Evolutionary conservation across 2,797 vertebrate species (phyloP).

Genomic region (Octomys mimax): DNA sequence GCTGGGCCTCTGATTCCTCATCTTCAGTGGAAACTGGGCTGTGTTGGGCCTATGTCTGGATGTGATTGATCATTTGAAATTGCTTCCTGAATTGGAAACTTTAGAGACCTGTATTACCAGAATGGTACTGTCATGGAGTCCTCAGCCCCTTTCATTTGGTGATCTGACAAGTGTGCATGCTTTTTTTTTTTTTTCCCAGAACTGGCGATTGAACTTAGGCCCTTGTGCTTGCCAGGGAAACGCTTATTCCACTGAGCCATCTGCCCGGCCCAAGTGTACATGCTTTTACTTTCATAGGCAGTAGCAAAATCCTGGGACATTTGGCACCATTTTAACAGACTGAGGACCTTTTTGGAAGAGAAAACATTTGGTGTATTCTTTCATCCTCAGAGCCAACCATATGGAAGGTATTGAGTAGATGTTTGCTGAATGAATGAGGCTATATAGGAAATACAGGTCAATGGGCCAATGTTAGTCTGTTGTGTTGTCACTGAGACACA

Average conservation of each 20-base stretch:
- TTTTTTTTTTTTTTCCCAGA: background rate
- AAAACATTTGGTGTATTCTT: background rate
- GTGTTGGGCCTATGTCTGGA: background rate
- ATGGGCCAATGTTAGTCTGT: background rate
- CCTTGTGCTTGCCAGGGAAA: too few species aligned
- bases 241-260: too few species aligned
- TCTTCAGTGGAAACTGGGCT: background rate
- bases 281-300: background rate
- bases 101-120: background rate
- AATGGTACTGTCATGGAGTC: background rate
- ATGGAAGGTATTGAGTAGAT: background rate
- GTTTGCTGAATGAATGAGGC: background rate
- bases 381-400: background rate
- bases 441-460: background rate
- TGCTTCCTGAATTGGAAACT: background rate
- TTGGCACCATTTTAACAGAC: background rate
- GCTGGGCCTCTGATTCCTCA: background rate
- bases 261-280: background rate
- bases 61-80: background rate
- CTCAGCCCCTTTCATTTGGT: slow-evolving; percentile 8
- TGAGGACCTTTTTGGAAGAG: background rate
- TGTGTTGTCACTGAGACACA: background rate
- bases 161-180: background rate
- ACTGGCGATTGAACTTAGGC: too few species aligned
- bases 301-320: background rate